Evolutionary conservation across 92 coral and sea anemone species (phyloP), one percentile per base, ranked within the genome.

Genomic region (Palythoa heliodiscus): DNA sequence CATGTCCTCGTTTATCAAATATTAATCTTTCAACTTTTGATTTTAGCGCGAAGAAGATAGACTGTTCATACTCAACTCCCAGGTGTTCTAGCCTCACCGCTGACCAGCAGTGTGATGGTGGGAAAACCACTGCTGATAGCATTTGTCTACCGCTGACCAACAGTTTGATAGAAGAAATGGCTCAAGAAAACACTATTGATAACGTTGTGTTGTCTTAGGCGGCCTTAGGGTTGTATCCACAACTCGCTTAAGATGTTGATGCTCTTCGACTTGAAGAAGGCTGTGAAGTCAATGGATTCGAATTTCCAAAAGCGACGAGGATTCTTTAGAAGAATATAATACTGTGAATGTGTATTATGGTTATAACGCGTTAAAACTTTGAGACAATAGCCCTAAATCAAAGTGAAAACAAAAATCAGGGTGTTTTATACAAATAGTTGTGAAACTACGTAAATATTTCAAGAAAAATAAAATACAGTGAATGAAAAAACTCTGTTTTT

Each of bases 1-100:
- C n/a, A 9, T 23, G 22, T 15, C 19, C 22, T 3, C 20, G 8
- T 60, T 60, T 17, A 63, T 63, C 69, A 57, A 57, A 58, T 19
- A 15, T 13, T 77, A 15, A 37, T 70, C 11, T 61, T 22, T 88
- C 70, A 6, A 54, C 79, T 7, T 87, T 83, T 76, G 57, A 48
- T 89, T 85, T 11, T 50, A 95, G 98, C 93, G 90, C 39, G 98
- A 95, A 86, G 98, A 95, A 89, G 98, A 93, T 52, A 87, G 98
- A 22, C 77, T 95, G 58, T 95, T 95, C 87, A 95, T 95, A 82
- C 87, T 93, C 39, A 95, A 94, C 85, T 93, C 98, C 20, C 98
- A 94, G 81, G 97, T 95, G 38, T 95, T 95, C 76, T 95, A 80
- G 89, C 15, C 16, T 11, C 73, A 39, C 73, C 58, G 82, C 77